These are phyloP conservation scores for Pandemis heparana DNA, from an alignment of 2,888 invertebrate species.

Conservation along the genomic window DNA sequence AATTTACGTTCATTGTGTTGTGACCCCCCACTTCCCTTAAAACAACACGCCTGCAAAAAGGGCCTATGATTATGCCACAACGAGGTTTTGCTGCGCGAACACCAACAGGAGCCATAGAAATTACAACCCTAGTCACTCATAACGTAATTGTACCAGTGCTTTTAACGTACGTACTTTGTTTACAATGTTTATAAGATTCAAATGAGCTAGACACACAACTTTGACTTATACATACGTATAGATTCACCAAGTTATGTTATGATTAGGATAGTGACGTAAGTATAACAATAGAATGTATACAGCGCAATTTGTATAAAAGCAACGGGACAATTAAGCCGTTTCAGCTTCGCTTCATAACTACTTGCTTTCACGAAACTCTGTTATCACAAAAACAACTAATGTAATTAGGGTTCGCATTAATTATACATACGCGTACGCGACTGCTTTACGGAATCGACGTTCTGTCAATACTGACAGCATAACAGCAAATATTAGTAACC, in stretches of 20 bases:
- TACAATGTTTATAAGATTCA: conserved; percentile 10
- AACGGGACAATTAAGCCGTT: conserved; percentile 12
- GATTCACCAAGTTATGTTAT: neutral
- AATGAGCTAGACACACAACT: neutral
- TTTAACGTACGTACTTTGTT: conserved; percentile 26
- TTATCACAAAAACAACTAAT: conserved; percentile 26
- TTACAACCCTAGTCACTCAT: neutral
- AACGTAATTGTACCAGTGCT: neutral
- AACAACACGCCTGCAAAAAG: neutral
- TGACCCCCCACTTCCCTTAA: neutral
- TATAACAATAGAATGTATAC: neutral
- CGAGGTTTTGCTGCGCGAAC: conserved; percentile 15
- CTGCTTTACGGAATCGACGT: conserved; percentile 26
- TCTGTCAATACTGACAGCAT: conserved; percentile 37
- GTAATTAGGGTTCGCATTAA: conserved; percentile 26
- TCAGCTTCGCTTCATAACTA: conserved; percentile 1
- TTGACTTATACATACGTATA: neutral
- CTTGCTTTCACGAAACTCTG: conserved; percentile 13
- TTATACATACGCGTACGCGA: conserved; percentile 8
- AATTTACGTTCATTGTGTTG: conserved; percentile 19
- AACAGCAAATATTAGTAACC: conserved; percentile 50
- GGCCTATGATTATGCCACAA: neutral
- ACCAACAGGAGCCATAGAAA: conserved; percentile 4
- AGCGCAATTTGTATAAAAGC: conserved; percentile 15
- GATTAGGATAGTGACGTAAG: neutral